Base-by-base conservation (phyloP, 2,797 vertebrate species). In the Molossus alvarezi region DNA sequence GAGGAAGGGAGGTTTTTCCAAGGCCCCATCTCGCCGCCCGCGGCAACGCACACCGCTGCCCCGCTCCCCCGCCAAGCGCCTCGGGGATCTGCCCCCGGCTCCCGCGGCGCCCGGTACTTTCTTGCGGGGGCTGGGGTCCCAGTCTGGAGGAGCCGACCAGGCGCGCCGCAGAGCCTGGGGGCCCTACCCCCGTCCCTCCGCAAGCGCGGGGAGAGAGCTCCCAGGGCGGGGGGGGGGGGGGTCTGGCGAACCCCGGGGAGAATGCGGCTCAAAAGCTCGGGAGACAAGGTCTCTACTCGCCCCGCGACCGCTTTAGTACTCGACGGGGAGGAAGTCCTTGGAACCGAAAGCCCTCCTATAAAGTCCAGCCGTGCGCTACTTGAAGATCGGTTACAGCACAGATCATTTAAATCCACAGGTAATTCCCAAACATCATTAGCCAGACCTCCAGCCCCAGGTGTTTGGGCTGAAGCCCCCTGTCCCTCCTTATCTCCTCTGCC, bases 21-120 rank as follows among this genome's bases (percentile, higher is more conserved):
- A 21, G 0, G 10, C 76, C 2, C 87, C 8, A 6, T 15, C 33
- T 37, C 0, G 4, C n/a, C 0, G 0, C 27, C 17, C 3, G 2
- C 37, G 4, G 7, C 27, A 51, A 45, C 11, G 6, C 79, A n/a
- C 57, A 10, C 21, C 33, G n/a, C 11, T 17, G 87, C 9, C 3
- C 11, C 2, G 23, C 9, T 10, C 6, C 20, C 25, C 2, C 6
- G 25, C 5, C 33, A 10, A 9, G 58, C 8, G 1, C 41, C 65
- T n/a, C 82, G 0, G 21, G 79, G 45, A 27, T 33, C 62, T 41
- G 41, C 37, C 7, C 76, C n/a, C 37, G 4, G n/a, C 20, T 76
- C 33, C 12, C 1, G 3, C 33, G 3, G 27, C 1, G 0, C 33
- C 41, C 0, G 2, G 13, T 5, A 6, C 76, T 86, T 84, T 88